phyloP scores from a whole-genome alignment of 2,888 invertebrate genomes.

The Acheta domesticus region DNA sequence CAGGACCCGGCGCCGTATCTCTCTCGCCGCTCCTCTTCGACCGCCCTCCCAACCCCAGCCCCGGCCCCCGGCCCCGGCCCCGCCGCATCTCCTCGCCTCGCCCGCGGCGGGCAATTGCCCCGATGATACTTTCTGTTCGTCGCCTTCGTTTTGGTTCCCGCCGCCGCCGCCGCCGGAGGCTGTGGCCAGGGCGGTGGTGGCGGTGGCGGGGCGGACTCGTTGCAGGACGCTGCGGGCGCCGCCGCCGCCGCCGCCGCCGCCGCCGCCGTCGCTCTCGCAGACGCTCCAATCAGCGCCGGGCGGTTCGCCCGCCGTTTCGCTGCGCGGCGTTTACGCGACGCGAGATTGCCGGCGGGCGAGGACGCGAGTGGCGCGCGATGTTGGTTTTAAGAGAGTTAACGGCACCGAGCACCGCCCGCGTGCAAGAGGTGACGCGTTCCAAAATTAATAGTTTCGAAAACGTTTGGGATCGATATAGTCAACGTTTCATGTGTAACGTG shows the following conservation, averaged over 20 bases:
- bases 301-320: too few relatives aligned
- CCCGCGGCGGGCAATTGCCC: not conserved
- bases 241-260: constrained; percentile 21
- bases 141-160: not conserved
- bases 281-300: constrained; percentile 5
- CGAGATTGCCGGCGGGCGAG: too few relatives aligned
- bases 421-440: too few relatives aligned
- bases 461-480: too few relatives aligned
- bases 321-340: too few relatives aligned
- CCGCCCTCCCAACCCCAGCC: not conserved
- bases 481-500: too few relatives aligned
- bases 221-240: constrained; percentile 20
- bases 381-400: too few relatives aligned
- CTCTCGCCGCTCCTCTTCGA: not conserved
- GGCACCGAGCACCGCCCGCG: too few relatives aligned
- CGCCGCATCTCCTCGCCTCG: not conserved
- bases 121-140: not conserved
- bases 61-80: not conserved
- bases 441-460: too few relatives aligned
- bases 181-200: not conserved
- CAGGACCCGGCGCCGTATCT: constrained; percentile 11
- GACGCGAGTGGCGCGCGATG: too few relatives aligned
- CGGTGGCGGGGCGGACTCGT: not conserved
- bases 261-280: not conserved
- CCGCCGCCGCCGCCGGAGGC: not conserved